Percentiles rank a stretch among this genome's conserved stretches.
Evolutionary conservation across 2,888 invertebrate species (phyloP).

Genomic region (Baccha elongata): DNA sequence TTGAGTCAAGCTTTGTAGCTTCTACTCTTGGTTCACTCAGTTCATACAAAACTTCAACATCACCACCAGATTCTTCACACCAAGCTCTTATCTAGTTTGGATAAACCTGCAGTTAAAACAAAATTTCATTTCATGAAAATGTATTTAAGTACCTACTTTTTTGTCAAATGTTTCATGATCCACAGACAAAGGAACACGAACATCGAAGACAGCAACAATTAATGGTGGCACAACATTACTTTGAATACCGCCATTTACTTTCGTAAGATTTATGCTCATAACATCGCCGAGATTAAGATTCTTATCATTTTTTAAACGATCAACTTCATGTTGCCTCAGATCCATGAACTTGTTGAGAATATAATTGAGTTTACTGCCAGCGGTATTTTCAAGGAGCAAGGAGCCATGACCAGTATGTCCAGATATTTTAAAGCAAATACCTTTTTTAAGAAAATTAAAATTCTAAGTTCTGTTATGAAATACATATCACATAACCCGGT

Average conservation of each 20-base stretch:
- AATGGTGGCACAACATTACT: constrained; percentile 90
- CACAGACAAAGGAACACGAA: constrained; percentile 83
- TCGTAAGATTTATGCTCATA: constrained; percentile 88
- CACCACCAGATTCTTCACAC: constrained; percentile 88
- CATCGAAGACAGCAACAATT: constrained; percentile 86
- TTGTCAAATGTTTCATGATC: constrained; percentile 84
- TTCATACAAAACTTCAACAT: constrained; percentile 86
- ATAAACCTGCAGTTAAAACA: background rate
- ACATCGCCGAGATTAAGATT: constrained; percentile 86
- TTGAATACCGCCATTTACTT: constrained; percentile 88
- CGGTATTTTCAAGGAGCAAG: constrained; percentile 86
- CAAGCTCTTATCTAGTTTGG: constrained; percentile 80
- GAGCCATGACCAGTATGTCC: constrained; percentile 91
- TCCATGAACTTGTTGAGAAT: constrained; percentile 86
- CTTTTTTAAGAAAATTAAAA: constrained; percentile 38
- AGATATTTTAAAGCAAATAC: constrained; percentile 82
- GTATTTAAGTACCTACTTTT: constrained; percentile 81
- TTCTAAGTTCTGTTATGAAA: no score
- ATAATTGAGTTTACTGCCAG: constrained; percentile 87
- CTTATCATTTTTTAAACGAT: constrained; percentile 81
- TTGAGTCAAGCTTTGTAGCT: constrained; percentile 85
- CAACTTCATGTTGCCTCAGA: constrained; percentile 84
- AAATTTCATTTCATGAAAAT: background rate
- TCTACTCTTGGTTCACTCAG: constrained; percentile 85
- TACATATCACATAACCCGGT: no score